Percentiles rank a stretch among this genome's conserved stretches.
Evolutionary conservation across 2,113 vertebrate species (phyloP).

Genomic region (Puffinus mauretanicus): DNA sequence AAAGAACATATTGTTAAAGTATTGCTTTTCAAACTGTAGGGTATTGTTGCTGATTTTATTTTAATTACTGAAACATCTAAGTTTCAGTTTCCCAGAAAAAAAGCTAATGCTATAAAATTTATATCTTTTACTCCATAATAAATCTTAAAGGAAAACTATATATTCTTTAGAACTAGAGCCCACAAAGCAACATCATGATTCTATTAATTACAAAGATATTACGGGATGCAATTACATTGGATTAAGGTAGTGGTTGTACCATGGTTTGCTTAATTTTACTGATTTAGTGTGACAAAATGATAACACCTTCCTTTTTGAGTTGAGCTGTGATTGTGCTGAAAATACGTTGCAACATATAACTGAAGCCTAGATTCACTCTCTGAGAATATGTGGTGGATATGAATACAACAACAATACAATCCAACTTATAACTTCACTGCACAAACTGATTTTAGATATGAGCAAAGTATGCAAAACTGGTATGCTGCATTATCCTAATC

Average conservation of each 20-base stretch:
- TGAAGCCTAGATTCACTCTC: background rate
- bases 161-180: background rate
- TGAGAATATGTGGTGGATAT: background rate
- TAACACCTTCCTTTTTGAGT: background rate
- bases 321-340: background rate
- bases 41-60: background rate
- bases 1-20: background rate
- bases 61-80: background rate
- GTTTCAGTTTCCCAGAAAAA: background rate
- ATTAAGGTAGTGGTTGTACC: background rate
- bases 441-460: background rate
- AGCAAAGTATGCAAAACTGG: background rate
- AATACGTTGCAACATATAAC: background rate
- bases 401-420: background rate
- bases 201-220: background rate
- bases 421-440: background rate
- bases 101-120: background rate
- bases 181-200: background rate
- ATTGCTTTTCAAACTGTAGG: background rate
- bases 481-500: background rate
- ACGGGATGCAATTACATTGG: background rate
- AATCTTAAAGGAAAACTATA: background rate
- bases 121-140: background rate
- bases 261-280: background rate
- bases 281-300: background rate